Base-by-base conservation (phyloP, 2,888 invertebrate species). In the Crematogaster levior region DNA sequence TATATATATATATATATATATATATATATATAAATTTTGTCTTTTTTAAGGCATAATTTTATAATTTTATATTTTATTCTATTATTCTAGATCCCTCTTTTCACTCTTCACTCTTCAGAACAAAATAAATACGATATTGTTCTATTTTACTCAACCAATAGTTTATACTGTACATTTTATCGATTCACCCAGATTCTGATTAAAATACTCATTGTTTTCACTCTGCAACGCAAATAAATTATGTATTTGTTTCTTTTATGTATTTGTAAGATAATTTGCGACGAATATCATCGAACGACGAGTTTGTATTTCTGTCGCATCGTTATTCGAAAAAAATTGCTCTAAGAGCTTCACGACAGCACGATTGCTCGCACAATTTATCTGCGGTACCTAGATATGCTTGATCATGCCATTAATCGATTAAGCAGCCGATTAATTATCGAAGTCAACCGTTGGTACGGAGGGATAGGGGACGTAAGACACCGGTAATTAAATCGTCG, bases 341-440 rank as follows among this genome's bases (percentile, higher is more conserved):
- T 24, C 63, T 73, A 72, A 81, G 74, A 83, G 83, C 81, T 34
- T 79, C 84, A 83, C 89, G 86, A 87, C 87, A 87, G 75, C 61
- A 60, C 81, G 43, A 65, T 65, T 65, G 68, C 81, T 83, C 63
- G 56, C 61, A 83, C 84, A 85, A 89, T 89, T 88, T 88, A 89
- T 88, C 84, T 85, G 83, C 65, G 56, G 66, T 77, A 56, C 48
- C 53, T 58, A 68, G 56, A 48, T 82, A 81, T 53, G 84, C 37
- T 82, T 75, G 85, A 83, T 85, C 85, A 82, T 80, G 70, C 73
- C 74, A 90, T 91, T 89, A 91, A 91, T 91, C 91, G 91, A 91
- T 91, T 91, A 91, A 89, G 88, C 88, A 86, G 83, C 82, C 91
- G 90, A 91, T 91, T 91, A 90, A 91, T 91, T 91, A 91, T 89